Percentiles rank a stretch among this genome's conserved stretches.
Evolutionary conservation across 2,797 vertebrate species (phyloP).

Genomic region (Myiotriccus ornatus): DNA sequence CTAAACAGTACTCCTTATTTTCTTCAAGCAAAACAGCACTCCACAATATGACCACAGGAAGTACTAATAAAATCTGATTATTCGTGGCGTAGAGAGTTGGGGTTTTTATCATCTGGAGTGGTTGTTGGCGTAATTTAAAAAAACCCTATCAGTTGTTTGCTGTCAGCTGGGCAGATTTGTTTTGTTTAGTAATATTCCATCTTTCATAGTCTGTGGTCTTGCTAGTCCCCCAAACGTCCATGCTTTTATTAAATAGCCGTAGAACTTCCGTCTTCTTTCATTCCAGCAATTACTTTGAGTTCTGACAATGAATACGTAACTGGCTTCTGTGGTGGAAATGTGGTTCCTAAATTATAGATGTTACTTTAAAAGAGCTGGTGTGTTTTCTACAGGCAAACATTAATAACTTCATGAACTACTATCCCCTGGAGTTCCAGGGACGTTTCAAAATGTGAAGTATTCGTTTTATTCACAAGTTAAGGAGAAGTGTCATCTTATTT

Average conservation of each 20-base stretch:
- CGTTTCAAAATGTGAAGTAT: background rate
- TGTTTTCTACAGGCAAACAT: constrained; percentile 8
- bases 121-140: background rate
- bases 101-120: background rate
- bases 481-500: background rate
- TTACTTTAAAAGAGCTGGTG: constrained; percentile 15
- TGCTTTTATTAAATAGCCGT: constrained; percentile 55
- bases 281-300: constrained; percentile 38
- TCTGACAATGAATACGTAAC: constrained; percentile 29
- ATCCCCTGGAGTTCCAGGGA: background rate
- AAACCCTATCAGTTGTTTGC: background rate
- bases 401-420: constrained; percentile 26
- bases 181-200: constrained; percentile 50
- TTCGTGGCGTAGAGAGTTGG: background rate
- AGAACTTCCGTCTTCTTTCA: constrained; percentile 40
- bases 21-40: background rate
- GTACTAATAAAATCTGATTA: constrained; percentile 10
- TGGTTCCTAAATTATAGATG: constrained; percentile 19
- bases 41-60: background rate
- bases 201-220: constrained; percentile 39
- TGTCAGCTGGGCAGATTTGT: constrained; percentile 28
- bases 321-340: constrained; percentile 51
- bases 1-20: background rate
- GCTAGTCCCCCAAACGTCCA: constrained; percentile 27
- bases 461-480: background rate